Percentiles rank a stretch among this genome's conserved stretches.
Conservation (phyloP, 2,797 vertebrate genomes). For the Lepus oiostolus region DNA sequence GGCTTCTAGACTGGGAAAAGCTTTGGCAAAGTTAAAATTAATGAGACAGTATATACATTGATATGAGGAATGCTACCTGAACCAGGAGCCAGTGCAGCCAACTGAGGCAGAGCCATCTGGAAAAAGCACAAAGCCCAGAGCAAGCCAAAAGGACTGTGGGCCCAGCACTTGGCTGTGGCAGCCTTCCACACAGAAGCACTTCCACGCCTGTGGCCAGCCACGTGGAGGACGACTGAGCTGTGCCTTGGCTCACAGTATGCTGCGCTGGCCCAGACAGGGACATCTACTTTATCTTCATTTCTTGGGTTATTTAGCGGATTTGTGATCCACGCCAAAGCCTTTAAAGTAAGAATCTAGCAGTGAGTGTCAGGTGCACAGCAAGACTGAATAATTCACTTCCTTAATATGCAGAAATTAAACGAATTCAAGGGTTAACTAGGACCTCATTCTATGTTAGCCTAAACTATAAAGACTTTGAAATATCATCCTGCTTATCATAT, state of each 20-base stretch:
- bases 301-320: background rate
- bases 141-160: conserved; percentile 60
- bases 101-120: conserved; percentile 84
- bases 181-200: conserved; percentile 65
- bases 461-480: conserved; percentile 21
- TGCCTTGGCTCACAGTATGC: background rate
- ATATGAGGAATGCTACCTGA: conserved; percentile 80
- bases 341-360: conserved; percentile 1
- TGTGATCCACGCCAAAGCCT: background rate
- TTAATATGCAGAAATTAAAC: background rate
- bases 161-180: background rate
- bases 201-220: conserved; percentile 33
- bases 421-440: background rate
- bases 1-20: conserved; percentile 81
- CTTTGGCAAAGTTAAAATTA: conserved; percentile 86
- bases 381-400: background rate
- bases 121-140: conserved; percentile 67
- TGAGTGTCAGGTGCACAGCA: background rate
- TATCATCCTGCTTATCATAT: background rate
- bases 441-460: background rate
- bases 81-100: conserved; percentile 76
- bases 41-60: conserved; percentile 85
- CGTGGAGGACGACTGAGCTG: rapidly evolving
- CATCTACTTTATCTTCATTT: conserved; percentile 13
- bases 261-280: background rate